Evolutionary conservation across 2,113 vertebrate genomes (phyloP).

Genomic region (Gila orcuttii): DNA sequence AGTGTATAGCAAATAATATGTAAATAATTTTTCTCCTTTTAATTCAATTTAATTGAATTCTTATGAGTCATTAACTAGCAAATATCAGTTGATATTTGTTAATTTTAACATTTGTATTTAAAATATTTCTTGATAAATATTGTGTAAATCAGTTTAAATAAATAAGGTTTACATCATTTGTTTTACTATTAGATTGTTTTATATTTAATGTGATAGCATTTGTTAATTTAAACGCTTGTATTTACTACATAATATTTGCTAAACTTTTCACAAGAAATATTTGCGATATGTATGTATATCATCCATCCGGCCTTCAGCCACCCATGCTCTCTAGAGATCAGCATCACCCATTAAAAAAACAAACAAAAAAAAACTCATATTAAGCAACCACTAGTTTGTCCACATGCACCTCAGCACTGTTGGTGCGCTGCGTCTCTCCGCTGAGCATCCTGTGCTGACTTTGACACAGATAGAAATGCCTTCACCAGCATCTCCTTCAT

Average conservation of each 20-base stretch:
- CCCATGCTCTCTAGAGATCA: neutral
- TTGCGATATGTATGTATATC: neutral
- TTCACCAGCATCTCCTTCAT: slow-evolving; percentile 68
- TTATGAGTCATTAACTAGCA: neutral
- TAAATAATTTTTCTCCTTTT: neutral
- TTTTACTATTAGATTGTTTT: neutral
- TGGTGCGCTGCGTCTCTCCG: neutral
- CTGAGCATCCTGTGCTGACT: slow-evolving; percentile 59
- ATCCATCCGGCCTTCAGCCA: neutral
- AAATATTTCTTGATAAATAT: neutral
- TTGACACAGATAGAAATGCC: slow-evolving; percentile 69
- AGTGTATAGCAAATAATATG: neutral
- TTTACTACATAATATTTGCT: neutral
- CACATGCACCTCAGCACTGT: slow-evolving; percentile 25
- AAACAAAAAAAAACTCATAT: neutral
- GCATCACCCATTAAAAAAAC: neutral
- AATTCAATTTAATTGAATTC: neutral
- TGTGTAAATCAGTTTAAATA: neutral
- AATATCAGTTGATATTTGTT: neutral
- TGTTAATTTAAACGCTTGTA: neutral
- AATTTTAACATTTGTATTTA: neutral
- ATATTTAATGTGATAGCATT: neutral
- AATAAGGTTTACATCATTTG: neutral
- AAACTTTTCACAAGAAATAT: neutral
- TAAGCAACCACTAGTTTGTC: neutral